Conservation (phyloP, 2,797 vertebrate species). For the Eleutherodactylus coqui region DNA sequence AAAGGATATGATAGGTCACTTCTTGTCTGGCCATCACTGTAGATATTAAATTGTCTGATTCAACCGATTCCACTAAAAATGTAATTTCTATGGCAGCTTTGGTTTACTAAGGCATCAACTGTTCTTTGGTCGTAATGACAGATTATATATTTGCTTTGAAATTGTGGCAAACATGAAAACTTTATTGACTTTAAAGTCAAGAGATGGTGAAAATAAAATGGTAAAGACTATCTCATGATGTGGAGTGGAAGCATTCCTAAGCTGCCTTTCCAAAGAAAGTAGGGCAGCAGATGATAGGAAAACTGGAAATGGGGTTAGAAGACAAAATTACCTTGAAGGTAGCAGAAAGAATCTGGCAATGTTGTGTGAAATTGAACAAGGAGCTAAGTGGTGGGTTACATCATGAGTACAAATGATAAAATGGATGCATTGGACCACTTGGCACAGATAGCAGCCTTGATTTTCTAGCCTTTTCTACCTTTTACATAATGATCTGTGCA, state of each 20-base stretch:
- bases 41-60: not conserved
- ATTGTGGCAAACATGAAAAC: not conserved
- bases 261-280: constrained; percentile 1
- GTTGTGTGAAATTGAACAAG: constrained; percentile 20
- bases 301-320: constrained; percentile 13
- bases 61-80: not conserved
- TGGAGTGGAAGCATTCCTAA: not conserved
- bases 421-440: not conserved
- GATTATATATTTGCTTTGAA: not conserved
- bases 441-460: not conserved
- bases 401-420: not conserved
- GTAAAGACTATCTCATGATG: not conserved
- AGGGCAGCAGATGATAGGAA: constrained; percentile 14
- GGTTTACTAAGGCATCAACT: too few species aligned
- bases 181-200: not conserved
- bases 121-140: too few species aligned
- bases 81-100: not conserved
- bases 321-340: constrained; percentile 22
- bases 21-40: not conserved
- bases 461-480: not conserved
- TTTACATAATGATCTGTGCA: not conserved
- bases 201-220: not conserved
- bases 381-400: not conserved
- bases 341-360: constrained; percentile 13
- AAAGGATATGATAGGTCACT: not conserved